Percentiles rank a stretch among this genome's conserved stretches.
phyloP scores from a whole-genome alignment of 2,797 vertebrate genomes.

The Glyptemys insculpta region DNA sequence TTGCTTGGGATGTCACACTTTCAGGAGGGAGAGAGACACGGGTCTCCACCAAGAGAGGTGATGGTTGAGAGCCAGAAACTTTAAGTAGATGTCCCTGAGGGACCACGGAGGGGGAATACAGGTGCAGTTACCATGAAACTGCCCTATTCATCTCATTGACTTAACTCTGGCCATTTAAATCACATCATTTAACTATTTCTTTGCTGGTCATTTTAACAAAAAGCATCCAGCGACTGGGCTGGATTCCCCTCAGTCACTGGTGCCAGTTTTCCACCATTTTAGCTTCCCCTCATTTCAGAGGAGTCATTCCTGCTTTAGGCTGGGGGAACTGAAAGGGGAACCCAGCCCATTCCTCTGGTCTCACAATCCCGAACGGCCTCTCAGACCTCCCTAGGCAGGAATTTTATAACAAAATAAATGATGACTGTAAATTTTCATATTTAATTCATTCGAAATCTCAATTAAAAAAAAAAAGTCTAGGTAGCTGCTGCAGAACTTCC shows the following conservation, averaged over 20 bases:
- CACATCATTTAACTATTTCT: neutral
- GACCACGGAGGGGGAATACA: neutral
- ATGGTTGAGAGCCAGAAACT: neutral
- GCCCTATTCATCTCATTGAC: neutral
- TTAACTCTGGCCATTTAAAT: neutral
- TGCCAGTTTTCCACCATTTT: neutral
- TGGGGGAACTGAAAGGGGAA: neutral
- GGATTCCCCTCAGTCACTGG: neutral
- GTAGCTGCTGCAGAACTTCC: neutral
- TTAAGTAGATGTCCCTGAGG: neutral
- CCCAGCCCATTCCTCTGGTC: neutral
- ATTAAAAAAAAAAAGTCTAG: neutral
- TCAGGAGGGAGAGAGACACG: neutral
- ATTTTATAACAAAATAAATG: neutral
- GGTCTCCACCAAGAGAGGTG: neutral
- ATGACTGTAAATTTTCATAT: neutral
- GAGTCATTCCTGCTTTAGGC: neutral
- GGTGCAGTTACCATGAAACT: neutral
- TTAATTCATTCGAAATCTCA: neutral
- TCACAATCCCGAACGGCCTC: neutral
- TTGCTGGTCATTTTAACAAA: neutral
- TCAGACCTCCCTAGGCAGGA: neutral
- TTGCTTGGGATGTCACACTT: neutral
- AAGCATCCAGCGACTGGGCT: neutral
- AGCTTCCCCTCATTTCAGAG: too few species aligned